A percentile compares a stretch with the other conserved stretches of the same genome.
Evolutionary conservation across 2,113 vertebrate species (phyloP).

Genomic region (Marmota flaviventris): DNA sequence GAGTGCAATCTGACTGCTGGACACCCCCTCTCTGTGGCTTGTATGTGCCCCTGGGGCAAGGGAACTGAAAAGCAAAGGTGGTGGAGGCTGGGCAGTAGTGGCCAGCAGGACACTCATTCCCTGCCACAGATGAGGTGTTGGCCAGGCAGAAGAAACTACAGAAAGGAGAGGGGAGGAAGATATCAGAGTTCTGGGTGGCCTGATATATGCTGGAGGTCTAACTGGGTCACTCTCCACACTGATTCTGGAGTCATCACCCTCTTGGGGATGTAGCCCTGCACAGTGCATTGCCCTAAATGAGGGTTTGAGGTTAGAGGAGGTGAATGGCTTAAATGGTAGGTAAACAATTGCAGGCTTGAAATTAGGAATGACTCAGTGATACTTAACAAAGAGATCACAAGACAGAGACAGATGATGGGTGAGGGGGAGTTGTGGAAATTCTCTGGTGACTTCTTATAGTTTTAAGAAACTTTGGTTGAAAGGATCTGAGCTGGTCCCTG

Average conservation of each 20-base stretch:
- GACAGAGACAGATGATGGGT: background rate
- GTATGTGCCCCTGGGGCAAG: slow-evolving; percentile 93
- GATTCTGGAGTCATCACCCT: rapidly evolving
- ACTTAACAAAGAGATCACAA: background rate
- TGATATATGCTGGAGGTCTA: too few species aligned
- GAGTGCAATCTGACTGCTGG: slow-evolving; percentile 88
- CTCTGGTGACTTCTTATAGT: background rate
- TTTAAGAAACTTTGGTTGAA: background rate
- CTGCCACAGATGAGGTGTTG: slow-evolving; percentile 86
- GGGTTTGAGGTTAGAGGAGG: background rate
- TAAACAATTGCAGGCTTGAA: background rate
- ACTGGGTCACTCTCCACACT: rapidly evolving
- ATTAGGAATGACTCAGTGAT: background rate
- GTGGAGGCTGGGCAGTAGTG: slow-evolving; percentile 81
- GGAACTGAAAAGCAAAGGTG: slow-evolving; percentile 90
- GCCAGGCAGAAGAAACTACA: slow-evolving; percentile 93
- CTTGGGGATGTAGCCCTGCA: background rate
- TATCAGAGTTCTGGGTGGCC: background rate
- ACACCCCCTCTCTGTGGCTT: slow-evolving; percentile 87
- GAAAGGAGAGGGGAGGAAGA: background rate
- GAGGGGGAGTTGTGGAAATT: background rate
- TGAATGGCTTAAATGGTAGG: background rate
- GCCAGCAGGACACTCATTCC: slow-evolving; percentile 89
- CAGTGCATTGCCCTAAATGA: rapidly evolving
- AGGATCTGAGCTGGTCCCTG: rapidly evolving